Conservation (phyloP, 2,888 invertebrate genomes). For the Diarsia mendica region DNA sequence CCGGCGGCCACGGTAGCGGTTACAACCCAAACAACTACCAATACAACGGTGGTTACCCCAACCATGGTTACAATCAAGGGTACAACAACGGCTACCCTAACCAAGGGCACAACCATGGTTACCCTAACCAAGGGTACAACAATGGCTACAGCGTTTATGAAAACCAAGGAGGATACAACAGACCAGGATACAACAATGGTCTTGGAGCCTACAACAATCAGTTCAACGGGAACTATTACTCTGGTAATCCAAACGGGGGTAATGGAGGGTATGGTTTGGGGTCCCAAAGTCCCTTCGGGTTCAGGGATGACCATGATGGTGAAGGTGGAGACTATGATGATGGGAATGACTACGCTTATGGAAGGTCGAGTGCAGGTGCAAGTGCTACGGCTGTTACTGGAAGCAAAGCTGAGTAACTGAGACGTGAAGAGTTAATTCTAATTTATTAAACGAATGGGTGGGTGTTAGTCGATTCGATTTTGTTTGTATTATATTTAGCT, state of each 20-base stretch:
- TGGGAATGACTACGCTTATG: slow-evolving; percentile 65
- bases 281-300: slow-evolving; percentile 73
- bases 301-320: slow-evolving; percentile 69
- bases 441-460: not conserved
- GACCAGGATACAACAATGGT: slow-evolving; percentile 79
- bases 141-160: slow-evolving; percentile 26
- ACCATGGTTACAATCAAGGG: slow-evolving; percentile 71
- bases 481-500: not conserved
- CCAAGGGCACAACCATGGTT: slow-evolving; percentile 35
- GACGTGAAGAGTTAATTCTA: not conserved
- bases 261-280: slow-evolving; percentile 74
- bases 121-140: slow-evolving; percentile 36
- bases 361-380: slow-evolving; percentile 66
- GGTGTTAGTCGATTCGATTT: no score
- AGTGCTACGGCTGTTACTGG: slow-evolving; percentile 67
- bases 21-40: slow-evolving; percentile 81
- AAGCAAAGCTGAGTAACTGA: slow-evolving; percentile 48
- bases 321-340: slow-evolving; percentile 70
- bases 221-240: slow-evolving; percentile 84
- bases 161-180: slow-evolving; percentile 45
- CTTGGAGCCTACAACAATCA: slow-evolving; percentile 81
- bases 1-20: slow-evolving; percentile 77
- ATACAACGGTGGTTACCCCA: slow-evolving; percentile 70
- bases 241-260: slow-evolving; percentile 72
- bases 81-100: slow-evolving; percentile 47